These are phyloP conservation scores for Gadus chalcogrammus DNA, from an alignment of 2,113 vertebrate species.

Conservation along the genomic window DNA sequence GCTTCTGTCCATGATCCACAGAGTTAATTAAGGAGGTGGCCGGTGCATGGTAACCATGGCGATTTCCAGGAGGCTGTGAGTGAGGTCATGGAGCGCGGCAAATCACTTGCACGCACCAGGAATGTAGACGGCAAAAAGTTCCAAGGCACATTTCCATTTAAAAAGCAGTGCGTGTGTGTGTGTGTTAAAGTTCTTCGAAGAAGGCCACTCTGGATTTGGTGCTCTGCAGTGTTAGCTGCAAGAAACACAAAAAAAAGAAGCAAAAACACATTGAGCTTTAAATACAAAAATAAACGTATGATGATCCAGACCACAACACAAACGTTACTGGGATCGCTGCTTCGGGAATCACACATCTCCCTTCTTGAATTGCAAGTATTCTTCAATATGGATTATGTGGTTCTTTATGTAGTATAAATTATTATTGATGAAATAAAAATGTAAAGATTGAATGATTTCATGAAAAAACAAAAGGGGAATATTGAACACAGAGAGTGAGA, in stretches of 20 bases:
- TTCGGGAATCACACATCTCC: too few relatives aligned
- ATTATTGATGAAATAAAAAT: too few relatives aligned
- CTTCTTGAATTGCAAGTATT: too few relatives aligned
- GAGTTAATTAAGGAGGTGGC: slow-evolving; percentile 14
- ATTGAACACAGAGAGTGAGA: too few relatives aligned
- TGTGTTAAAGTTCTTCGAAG: slow-evolving; percentile 88
- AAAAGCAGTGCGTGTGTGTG: not conserved
- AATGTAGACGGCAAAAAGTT: slow-evolving; percentile 30
- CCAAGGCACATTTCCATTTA: not conserved
- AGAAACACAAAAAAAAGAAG: not conserved
- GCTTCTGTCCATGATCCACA: not conserved
- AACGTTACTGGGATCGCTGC: too few relatives aligned
- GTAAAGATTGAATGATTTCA: too few relatives aligned
- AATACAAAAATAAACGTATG: not conserved
- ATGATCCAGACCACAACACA: too few relatives aligned
- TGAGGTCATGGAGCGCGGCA: slow-evolving; percentile 6
- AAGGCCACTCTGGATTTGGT: slow-evolving; percentile 93
- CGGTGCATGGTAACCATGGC: not conserved
- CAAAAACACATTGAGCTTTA: not conserved
- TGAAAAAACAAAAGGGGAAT: too few relatives aligned
- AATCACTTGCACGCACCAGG: slow-evolving; percentile 17
- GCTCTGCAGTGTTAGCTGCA: slow-evolving; percentile 92
- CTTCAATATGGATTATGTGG: too few relatives aligned
- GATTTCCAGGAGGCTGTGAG: slow-evolving; percentile 1
- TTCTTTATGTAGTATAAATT: too few relatives aligned